Base-by-base conservation (phyloP, 2,797 vertebrate genomes). In the Cossypha dichroa region DNA sequence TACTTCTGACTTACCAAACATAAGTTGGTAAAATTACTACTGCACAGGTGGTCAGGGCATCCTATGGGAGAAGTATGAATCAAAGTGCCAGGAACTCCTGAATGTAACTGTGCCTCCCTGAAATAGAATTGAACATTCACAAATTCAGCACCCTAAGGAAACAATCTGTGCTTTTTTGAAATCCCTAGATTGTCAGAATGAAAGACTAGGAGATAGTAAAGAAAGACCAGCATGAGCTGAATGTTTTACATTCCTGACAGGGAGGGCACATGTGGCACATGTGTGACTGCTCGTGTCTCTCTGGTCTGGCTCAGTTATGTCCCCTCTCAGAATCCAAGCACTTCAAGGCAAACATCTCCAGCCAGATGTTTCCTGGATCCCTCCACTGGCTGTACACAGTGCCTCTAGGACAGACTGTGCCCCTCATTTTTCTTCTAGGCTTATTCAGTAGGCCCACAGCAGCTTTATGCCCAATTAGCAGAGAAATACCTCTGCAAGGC, bases 1-100 rank as follows among this genome's bases (percentile, higher is more conserved):
- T 84, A 18, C 58, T 82, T 93, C n/a, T 67, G 36, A 90, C 21
- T 77, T 82, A 56, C 8, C 29, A 51, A 90, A 93, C 41, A 9
- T 26, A 59, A 49, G 23, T 15, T 52, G 25, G 28, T 43, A 58
- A 79, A 90, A 59, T 38, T 86, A 66, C 21, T 76, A 31, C 23
- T 58, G 43, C 34, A 41, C 48, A 62, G 21, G 29, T 79, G 25
- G 20, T 43, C 54, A 41, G 26, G 41, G 22, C 14, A 93, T 76
- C 17, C 31, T 58, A 73, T 19, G 36, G n/a, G 5, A 89, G 18
- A 80, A 38, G 6, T 5, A 63, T 14, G 43, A 88, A 63, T 49
- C 36, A 34, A 94, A 94, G 52, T 36, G 29, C n/a, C 26, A 76
- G 85, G 16, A 93, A 38, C 23, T 81, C 69, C 66, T 34, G 60